These are phyloP conservation scores for Atrichornis clamosus DNA, from an alignment of 2,113 vertebrate genomes.

Conservation along the genomic window DNA sequence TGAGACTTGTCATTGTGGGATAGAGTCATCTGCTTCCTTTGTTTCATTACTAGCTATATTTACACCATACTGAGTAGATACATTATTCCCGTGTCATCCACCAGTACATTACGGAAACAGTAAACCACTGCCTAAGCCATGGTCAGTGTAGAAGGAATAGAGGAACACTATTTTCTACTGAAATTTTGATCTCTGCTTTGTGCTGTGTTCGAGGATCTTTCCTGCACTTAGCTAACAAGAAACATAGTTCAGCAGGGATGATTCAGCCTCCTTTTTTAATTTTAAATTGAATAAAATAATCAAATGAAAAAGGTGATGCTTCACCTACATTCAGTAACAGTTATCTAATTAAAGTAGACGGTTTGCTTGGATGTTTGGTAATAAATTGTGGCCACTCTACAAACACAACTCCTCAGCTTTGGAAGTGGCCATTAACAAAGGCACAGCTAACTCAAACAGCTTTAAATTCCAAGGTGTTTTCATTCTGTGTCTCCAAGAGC, in stretches of 20 bases:
- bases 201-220: not conserved
- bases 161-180: not conserved
- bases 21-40: conserved; percentile 8
- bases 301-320: not conserved
- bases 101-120: not conserved
- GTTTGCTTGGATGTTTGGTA: not conserved
- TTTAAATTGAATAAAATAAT: not conserved
- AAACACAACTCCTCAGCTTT: not conserved
- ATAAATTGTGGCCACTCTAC: not conserved
- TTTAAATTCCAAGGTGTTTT: not conserved
- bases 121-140: not conserved
- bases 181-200: not conserved
- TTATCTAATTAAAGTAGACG: not conserved
- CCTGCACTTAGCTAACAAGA: not conserved
- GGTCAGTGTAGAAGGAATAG: not conserved
- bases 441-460: not conserved
- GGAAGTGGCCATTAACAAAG: not conserved
- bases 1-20: not conserved
- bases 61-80: not conserved
- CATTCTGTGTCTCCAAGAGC: not conserved
- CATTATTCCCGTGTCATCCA: not conserved
- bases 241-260: not conserved
- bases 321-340: not conserved
- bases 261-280: not conserved
- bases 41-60: conserved; percentile 10